Conservation (phyloP, 2,797 vertebrate genomes). For the Sebastiscus albofasciatus region DNA sequence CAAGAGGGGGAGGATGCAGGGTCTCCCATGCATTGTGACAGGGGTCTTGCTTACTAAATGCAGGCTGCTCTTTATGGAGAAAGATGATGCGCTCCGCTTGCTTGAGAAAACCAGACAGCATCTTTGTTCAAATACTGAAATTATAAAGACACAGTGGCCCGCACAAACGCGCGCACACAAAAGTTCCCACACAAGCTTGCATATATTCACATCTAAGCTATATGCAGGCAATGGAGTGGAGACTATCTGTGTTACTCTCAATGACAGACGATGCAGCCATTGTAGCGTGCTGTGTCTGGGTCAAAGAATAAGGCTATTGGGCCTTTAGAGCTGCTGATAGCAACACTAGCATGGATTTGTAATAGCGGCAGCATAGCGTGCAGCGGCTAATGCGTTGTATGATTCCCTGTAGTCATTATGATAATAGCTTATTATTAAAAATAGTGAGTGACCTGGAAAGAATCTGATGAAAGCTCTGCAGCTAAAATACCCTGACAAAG, state of each 20-base stretch:
- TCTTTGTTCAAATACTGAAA: background rate
- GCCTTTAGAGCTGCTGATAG: conserved; percentile 27
- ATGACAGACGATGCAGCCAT: background rate
- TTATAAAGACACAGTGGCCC: background rate
- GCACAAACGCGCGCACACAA: background rate
- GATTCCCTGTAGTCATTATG: conserved; percentile 45
- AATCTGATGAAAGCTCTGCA: conserved; percentile 39
- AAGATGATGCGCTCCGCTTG: background rate
- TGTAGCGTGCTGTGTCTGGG: background rate
- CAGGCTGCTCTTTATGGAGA: conserved; percentile 23
- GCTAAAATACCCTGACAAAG: conserved; percentile 48
- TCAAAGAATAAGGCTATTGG: conserved; percentile 33
- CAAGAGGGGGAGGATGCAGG: conserved; percentile 19
- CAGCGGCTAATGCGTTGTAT: conserved; percentile 21
- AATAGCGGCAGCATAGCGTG: background rate
- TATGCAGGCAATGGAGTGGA: background rate
- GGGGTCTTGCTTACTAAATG: conserved; percentile 30
- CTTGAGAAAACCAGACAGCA: conserved; percentile 3
- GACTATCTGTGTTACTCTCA: conserved; percentile 10
- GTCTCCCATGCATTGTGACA: conserved; percentile 42
- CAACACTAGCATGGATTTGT: conserved; percentile 24
- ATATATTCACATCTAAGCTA: background rate
- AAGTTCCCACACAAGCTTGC: background rate
- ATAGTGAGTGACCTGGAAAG: conserved; percentile 65
- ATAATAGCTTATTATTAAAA: conserved; percentile 67